phyloP scores from a whole-genome alignment of 2,888 invertebrate genomes.

The Dastarcus helophoroides region DNA sequence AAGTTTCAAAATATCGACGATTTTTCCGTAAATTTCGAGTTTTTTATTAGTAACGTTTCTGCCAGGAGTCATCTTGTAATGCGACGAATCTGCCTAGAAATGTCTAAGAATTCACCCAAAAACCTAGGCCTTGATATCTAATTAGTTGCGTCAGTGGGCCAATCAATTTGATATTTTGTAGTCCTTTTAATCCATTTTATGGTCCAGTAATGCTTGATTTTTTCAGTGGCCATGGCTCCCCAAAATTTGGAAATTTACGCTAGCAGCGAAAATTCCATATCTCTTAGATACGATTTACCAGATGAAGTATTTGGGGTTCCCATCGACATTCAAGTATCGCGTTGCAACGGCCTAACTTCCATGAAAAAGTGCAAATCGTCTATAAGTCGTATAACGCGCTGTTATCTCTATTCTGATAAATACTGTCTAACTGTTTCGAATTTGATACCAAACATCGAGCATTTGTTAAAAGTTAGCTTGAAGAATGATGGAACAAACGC shows the following conservation, averaged over 20 bases:
- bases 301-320: slow-evolving; percentile 21
- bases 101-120: too few species aligned
- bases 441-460: slow-evolving; percentile 21
- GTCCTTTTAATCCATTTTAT: too few species aligned
- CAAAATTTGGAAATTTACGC: slow-evolving; percentile 29
- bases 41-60: too few species aligned
- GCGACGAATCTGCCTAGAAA: too few species aligned
- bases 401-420: slow-evolving; percentile 26
- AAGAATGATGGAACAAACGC: slow-evolving; percentile 25
- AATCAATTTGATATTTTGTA: too few species aligned
- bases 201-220: too few species aligned
- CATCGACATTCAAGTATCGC: slow-evolving; percentile 20
- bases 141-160: too few species aligned
- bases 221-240: slow-evolving; percentile 27
- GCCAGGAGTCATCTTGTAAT: too few species aligned
- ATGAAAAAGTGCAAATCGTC: slow-evolving; percentile 22
- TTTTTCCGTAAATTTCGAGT: not conserved
- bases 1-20: too few species aligned
- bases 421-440: slow-evolving; percentile 24
- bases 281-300: slow-evolving; percentile 28
- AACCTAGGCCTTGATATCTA: too few species aligned
- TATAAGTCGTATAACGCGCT: slow-evolving; percentile 19
- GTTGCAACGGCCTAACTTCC: slow-evolving; percentile 22
- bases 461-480: slow-evolving; percentile 24
- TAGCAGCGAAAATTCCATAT: slow-evolving; percentile 22